A percentile compares a stretch with the other conserved stretches of the same genome.
phyloP scores from a whole-genome alignment of 2,888 invertebrate species.

The Molanna angustata region DNA sequence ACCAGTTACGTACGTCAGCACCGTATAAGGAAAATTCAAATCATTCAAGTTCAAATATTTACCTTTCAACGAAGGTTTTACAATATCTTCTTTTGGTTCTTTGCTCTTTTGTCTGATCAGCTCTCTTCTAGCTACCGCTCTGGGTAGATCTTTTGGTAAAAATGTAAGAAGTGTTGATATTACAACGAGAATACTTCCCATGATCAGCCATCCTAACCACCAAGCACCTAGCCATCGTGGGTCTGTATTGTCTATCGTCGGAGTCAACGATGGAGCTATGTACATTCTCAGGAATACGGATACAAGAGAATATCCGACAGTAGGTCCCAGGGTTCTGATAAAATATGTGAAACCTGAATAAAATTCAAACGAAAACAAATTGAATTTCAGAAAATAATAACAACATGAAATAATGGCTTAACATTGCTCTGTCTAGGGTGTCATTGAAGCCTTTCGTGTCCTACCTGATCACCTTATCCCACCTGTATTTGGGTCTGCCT shows the following conservation, averaged over 20 bases:
- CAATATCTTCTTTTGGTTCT: conserved; percentile 31
- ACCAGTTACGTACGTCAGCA: no score
- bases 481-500: not conserved
- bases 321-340: conserved; percentile 66
- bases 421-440: no score
- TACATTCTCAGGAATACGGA: conserved; percentile 64
- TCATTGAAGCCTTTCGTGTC: no score
- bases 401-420: no score
- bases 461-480: no score
- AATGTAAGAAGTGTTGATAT: conserved; percentile 62
- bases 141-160: conserved; percentile 67
- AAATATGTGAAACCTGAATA: conserved; percentile 62
- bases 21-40: no score
- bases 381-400: no score
- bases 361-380: not conserved
- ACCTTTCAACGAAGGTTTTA: conserved; percentile 47
- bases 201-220: conserved; percentile 74
- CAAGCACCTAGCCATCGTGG: conserved; percentile 79
- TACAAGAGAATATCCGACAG: conserved; percentile 64
- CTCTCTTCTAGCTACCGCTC: conserved; percentile 54
- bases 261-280: conserved; percentile 62
- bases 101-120: conserved; percentile 31
- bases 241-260: conserved; percentile 64
- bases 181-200: conserved; percentile 56
- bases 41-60: no score